Evolutionary conservation across 2,888 invertebrate genomes (phyloP).

Genomic region (Pterostichus niger): DNA sequence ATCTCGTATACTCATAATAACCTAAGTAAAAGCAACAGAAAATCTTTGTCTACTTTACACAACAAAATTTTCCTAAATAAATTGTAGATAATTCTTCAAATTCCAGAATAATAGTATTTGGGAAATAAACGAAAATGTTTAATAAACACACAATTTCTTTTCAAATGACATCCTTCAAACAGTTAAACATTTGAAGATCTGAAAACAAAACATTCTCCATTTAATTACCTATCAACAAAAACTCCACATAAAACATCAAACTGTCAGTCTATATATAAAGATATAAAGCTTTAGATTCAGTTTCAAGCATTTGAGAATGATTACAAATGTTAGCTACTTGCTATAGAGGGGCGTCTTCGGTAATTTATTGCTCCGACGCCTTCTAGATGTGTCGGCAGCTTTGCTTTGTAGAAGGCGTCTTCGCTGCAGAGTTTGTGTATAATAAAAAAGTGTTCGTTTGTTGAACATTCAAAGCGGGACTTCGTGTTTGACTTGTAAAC

Average conservation of each 20-base stretch:
- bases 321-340: constrained; percentile 24
- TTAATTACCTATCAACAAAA: constrained; percentile 26
- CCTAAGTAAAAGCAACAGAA: no score
- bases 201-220: constrained; percentile 44
- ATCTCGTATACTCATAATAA: no score
- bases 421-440: constrained; percentile 43
- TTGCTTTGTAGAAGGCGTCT: constrained; percentile 31
- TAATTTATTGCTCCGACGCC: constrained; percentile 28
- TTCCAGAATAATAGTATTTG: neutral
- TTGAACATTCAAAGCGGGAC: constrained; percentile 39
- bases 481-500: constrained; percentile 34
- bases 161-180: constrained; percentile 32
- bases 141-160: neutral
- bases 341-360: constrained; percentile 6
- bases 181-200: constrained; percentile 45
- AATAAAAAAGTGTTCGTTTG: constrained; percentile 44
- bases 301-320: neutral
- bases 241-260: constrained; percentile 35
- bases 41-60: no score
- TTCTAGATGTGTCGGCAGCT: constrained; percentile 28
- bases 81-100: neutral
- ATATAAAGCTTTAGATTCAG: constrained; percentile 6
- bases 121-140: neutral
- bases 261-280: constrained; percentile 48
- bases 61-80: no score